phyloP scores from a whole-genome alignment of 1,140 invertebrate species.

The Drosophila bocki region DNA sequence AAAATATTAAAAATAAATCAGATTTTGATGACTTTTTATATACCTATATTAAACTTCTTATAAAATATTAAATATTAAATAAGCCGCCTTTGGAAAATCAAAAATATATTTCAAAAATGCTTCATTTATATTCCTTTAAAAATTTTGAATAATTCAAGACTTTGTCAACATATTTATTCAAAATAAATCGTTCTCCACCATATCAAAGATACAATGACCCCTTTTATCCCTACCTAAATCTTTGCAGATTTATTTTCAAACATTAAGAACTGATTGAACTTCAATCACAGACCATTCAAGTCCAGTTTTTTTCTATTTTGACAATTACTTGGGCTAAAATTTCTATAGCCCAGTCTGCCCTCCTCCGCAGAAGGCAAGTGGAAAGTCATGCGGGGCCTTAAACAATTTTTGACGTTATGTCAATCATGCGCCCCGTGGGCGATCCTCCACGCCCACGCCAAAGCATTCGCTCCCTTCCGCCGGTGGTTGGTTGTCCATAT shows the following conservation, averaged over 20 bases:
- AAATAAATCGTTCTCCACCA: background rate
- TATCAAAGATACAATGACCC: background rate
- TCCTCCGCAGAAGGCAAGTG: constrained; percentile 38
- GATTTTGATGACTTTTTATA: background rate
- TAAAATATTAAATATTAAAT: background rate
- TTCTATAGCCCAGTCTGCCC: constrained; percentile 32
- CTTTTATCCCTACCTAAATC: background rate
- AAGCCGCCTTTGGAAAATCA: too few relatives aligned
- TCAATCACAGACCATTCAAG: background rate
- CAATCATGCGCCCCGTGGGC: constrained; percentile 70
- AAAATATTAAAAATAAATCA: too few relatives aligned
- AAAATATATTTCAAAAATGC: too few relatives aligned
- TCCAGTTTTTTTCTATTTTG: background rate
- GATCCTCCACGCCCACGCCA: constrained; percentile 32
- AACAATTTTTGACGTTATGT: constrained; percentile 39
- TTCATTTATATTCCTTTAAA: background rate
- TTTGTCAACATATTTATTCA: background rate
- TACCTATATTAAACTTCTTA: background rate
- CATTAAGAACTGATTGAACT: background rate
- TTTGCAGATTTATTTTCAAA: constrained; percentile 2
- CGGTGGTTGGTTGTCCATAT: constrained; percentile 40
- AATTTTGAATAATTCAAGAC: background rate
- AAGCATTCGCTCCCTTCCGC: constrained; percentile 1
- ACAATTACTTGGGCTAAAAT: constrained; percentile 42
- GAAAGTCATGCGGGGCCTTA: constrained; percentile 27